A percentile compares a stretch with the other conserved stretches of the same genome.
Conservation (phyloP, 2,113 vertebrate species). For the Monopterus albus region DNA sequence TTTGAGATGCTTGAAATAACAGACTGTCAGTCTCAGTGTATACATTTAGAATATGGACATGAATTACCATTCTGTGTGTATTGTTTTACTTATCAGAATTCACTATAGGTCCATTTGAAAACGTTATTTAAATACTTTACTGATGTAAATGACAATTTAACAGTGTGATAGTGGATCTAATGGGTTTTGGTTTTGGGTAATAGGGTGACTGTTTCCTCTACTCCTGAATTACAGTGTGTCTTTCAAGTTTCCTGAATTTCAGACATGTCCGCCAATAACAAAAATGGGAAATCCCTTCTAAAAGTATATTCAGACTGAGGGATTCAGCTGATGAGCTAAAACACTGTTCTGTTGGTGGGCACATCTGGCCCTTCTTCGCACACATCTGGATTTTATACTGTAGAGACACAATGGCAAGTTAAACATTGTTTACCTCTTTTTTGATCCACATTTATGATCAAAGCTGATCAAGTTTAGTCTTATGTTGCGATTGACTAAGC, state of each 20-base stretch:
- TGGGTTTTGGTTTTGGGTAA: not conserved
- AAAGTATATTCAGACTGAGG: conserved; percentile 23
- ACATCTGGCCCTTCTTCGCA: conserved; percentile 21
- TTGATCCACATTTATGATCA: conserved; percentile 16
- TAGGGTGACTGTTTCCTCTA: not conserved
- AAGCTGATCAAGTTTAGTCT: conserved; percentile 23
- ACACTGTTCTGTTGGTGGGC: conserved; percentile 16
- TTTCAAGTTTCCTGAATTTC: not conserved
- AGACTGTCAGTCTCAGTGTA: no score
- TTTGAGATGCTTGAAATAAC: no score
- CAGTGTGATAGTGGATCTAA: no score
- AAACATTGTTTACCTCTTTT: conserved; percentile 16
- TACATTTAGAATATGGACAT: no score
- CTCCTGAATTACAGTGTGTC: not conserved
- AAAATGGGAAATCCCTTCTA: conserved; percentile 9
- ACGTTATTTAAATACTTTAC: no score
- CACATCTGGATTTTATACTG: not conserved
- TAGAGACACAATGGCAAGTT: not conserved
- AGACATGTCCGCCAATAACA: conserved; percentile 4
- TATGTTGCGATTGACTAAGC: not conserved
- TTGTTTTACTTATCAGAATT: no score
- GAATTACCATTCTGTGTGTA: no score
- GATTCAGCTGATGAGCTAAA: conserved; percentile 19
- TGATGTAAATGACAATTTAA: no score
- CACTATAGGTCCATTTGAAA: no score